Base-by-base conservation (phyloP, 2,113 vertebrate species). In the Chrysemys picta region DNA sequence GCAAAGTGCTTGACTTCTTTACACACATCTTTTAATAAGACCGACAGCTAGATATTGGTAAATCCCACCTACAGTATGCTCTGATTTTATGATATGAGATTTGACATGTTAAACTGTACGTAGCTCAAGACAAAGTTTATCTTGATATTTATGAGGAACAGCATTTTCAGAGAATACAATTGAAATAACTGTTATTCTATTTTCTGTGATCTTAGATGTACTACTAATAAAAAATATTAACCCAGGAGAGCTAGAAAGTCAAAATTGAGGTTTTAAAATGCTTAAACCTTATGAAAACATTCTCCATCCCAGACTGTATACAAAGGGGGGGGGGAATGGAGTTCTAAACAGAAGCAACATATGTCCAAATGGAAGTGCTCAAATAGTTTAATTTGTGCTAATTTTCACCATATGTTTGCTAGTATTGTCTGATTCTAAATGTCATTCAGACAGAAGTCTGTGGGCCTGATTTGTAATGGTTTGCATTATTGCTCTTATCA, bases 111-210 rank as follows among this genome's bases (percentile, higher is more conserved):
- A 89, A 80, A 89, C 83, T 86, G 3, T 35, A 50, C 90, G 50
- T 76, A 12, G 27, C 8, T 95, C 65, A 85, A 92, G 75, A 57
- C 8, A 81, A 89, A 94, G 12, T 65, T 62, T 93, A 90, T 35
- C 47, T 29, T 93, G 35, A 95, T 53, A 89, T 95, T 97, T 90
- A 89, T 84, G 45, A 96, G 3, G 57, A 94, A 81, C 80, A 89
- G 10, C 12, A 89, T 96, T 95, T 94, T 84, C 80, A 94, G 10
- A 87, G 76, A 95, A 56, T 59, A 95, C 91, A 88, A 87, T 79
- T 91, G 38, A 95, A 93, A 86, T 78, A 50, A 5, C 22, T 91
- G 78, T 42, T 87, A 1, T 80, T 87, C 50, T 84, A 19, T 84
- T 95, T 97, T 83, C 62, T 87, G 5, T 88, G 75, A 85, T 93